Percentiles rank a stretch among this genome's conserved stretches.
Conservation (phyloP, 2,113 vertebrate species). For the Poeciliopsis occidentalis region DNA sequence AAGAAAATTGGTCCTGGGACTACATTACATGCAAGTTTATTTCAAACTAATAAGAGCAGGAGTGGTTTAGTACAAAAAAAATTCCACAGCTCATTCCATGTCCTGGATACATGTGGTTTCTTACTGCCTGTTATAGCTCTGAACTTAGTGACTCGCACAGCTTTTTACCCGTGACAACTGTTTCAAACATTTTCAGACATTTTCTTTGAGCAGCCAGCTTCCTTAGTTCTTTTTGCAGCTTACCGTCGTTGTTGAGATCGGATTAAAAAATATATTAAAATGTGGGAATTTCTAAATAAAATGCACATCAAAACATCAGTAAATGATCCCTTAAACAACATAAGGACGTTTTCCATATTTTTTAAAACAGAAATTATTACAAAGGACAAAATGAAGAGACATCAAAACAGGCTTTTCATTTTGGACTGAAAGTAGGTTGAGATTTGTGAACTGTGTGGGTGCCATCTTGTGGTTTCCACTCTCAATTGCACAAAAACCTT, state of each 20-base stretch:
- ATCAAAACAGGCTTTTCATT: neutral
- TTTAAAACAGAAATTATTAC: neutral
- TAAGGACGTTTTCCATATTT: neutral
- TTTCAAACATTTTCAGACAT: too few species aligned
- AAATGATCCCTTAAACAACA: neutral
- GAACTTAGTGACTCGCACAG: too few species aligned
- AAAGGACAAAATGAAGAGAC: neutral
- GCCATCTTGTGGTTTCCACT: slow-evolving; percentile 76
- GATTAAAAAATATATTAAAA: neutral
- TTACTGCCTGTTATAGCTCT: too few species aligned
- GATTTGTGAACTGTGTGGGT: slow-evolving; percentile 44
- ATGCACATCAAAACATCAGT: neutral
- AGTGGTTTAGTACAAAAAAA: too few species aligned
- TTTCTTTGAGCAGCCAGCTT: too few species aligned
- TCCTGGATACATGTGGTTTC: too few species aligned
- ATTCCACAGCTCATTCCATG: too few species aligned
- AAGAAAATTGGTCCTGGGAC: too few species aligned
- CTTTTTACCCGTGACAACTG: too few species aligned
- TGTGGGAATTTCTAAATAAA: neutral
- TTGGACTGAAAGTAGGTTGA: neutral
- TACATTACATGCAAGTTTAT: too few species aligned
- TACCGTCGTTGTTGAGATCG: neutral
- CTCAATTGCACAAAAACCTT: slow-evolving; percentile 46
- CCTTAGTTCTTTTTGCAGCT: too few species aligned
- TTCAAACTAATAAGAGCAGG: too few species aligned